These are phyloP conservation scores for Drosophila lacteicornis DNA, from an alignment of 1,140 invertebrate genomes.

Conservation along the genomic window DNA sequence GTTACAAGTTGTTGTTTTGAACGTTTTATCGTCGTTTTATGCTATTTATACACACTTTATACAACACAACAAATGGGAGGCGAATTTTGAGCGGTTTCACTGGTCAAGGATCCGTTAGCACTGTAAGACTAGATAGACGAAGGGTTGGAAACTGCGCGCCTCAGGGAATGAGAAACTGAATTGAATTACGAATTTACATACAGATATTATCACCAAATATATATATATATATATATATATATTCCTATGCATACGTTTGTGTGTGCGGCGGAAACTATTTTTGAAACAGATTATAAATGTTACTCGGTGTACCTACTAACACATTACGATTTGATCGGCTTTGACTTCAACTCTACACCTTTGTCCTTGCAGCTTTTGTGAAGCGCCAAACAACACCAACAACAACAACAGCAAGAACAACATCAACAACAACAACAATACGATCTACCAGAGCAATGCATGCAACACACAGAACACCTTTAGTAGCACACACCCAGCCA, in stretches of 20 bases:
- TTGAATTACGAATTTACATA: slow-evolving; percentile 67
- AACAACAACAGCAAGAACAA: slow-evolving; percentile 25
- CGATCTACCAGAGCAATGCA: slow-evolving; percentile 68
- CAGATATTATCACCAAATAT: slow-evolving; percentile 35
- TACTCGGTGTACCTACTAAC: slow-evolving; percentile 34
- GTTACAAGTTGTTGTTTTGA: slow-evolving; percentile 49
- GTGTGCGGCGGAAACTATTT: slow-evolving; percentile 27
- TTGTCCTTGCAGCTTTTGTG: slow-evolving; percentile 76
- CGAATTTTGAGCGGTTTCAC: slow-evolving; percentile 36
- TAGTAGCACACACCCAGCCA: slow-evolving; percentile 34
- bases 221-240: slow-evolving; percentile 52
- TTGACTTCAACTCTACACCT: slow-evolving; percentile 40
- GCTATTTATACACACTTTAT: slow-evolving; percentile 28
- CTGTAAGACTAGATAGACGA: slow-evolving; percentile 48
- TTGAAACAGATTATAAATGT: slow-evolving; percentile 53
- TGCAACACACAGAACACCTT: slow-evolving; percentile 54
- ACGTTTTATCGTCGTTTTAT: slow-evolving; percentile 30
- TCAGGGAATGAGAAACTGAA: slow-evolving; percentile 38
- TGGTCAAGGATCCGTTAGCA: slow-evolving; percentile 31
- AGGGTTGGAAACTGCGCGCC: slow-evolving; percentile 39
- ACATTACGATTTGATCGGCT: slow-evolving; percentile 15
- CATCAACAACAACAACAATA: slow-evolving; percentile 35
- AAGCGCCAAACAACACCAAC: slow-evolving; percentile 56
- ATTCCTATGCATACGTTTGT: slow-evolving; percentile 26
- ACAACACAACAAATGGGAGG: slow-evolving; percentile 1